Evolutionary conservation across 2,888 invertebrate genomes (phyloP).

Genomic region (Aromia moschata): DNA sequence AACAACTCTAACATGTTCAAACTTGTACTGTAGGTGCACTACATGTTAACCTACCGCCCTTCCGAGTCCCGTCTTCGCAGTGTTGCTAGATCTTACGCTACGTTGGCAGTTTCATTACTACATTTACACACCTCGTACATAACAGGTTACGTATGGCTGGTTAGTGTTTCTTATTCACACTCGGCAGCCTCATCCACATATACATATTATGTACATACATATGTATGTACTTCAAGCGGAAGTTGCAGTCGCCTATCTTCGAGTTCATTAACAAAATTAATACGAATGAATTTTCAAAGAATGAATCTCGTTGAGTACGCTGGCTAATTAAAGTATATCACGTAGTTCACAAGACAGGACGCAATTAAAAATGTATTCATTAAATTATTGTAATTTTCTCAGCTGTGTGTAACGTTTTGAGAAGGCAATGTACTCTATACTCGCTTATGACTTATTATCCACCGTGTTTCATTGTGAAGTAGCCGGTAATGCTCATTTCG

Average conservation of each 20-base stretch:
- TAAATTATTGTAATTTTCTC: constrained; percentile 34
- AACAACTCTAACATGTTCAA: no score
- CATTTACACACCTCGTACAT: no score
- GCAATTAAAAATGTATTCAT: constrained; percentile 23
- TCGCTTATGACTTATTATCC: no score
- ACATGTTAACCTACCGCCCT: no score
- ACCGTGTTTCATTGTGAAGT: no score
- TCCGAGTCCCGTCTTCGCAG: no score
- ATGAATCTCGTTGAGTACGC: neutral
- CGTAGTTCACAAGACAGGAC: constrained; percentile 24
- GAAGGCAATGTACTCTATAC: constrained; percentile 30
- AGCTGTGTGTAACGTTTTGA: constrained; percentile 32
- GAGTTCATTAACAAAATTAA: constrained; percentile 27
- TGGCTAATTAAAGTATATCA: constrained; percentile 22
- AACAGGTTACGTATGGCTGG: no score
- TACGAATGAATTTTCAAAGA: constrained; percentile 12
- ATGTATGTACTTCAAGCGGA: neutral
- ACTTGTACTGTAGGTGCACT: no score
- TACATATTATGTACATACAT: neutral
- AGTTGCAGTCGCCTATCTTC: constrained; percentile 9
- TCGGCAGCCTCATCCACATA: no score
- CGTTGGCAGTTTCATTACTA: no score
- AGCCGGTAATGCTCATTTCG: no score
- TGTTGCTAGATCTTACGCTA: no score
- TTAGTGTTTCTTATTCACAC: neutral